Conservation (phyloP, 1,140 invertebrate species). For the Ericerus pela region DNA sequence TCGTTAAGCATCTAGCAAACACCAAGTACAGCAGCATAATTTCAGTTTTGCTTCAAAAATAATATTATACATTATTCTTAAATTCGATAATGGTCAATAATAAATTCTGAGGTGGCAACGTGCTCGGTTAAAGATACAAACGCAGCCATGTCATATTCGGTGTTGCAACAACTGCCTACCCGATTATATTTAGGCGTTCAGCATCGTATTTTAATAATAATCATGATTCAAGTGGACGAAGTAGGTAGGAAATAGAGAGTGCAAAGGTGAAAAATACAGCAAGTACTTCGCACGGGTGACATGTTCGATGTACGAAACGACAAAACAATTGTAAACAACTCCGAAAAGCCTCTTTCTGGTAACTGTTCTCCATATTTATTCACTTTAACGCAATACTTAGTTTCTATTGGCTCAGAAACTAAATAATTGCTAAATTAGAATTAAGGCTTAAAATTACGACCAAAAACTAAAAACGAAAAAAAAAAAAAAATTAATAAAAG, state of each 20-base stretch:
- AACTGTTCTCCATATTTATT: slow-evolving; percentile 9
- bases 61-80: too few species aligned
- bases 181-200: too few species aligned
- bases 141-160: too few species aligned
- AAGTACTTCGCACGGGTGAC: background rate
- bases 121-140: too few species aligned
- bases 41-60: too few species aligned
- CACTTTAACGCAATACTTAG: slow-evolving; percentile 8
- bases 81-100: too few species aligned
- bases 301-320: background rate
- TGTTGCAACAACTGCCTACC: too few species aligned
- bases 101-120: too few species aligned
- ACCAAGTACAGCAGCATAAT: slow-evolving; percentile 2
- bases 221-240: too few species aligned
- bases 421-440: slow-evolving; percentile 10
- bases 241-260: too few species aligned
- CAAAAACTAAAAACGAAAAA: background rate
- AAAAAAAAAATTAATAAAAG: background rate
- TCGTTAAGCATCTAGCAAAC: slow-evolving; percentile 4
- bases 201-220: too few species aligned
- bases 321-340: slow-evolving; percentile 10
- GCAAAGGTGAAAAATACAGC: too few species aligned
- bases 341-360: slow-evolving; percentile 10
- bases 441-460: slow-evolving; percentile 6
- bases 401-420: slow-evolving; percentile 8